Base-by-base conservation (phyloP, 1,140 invertebrate genomes). In the Teleopsis dalmanni region DNA sequence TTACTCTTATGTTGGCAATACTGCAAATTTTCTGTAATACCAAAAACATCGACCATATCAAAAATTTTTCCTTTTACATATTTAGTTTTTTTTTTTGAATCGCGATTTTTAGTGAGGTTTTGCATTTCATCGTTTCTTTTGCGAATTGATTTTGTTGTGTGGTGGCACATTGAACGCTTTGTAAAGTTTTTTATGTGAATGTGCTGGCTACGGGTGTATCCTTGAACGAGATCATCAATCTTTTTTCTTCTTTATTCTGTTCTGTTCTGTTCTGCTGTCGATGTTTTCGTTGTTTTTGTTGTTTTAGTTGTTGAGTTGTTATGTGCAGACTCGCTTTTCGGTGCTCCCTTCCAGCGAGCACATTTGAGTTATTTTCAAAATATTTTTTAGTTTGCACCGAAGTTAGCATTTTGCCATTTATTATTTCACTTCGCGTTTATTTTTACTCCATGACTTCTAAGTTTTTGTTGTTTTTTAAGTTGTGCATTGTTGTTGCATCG, bases 221-320 rank as follows among this genome's bases (percentile, higher is more conserved):
- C 53, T 55, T 57, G 50, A 55, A 49, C 53, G 45, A 48, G 53
- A 57, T 55, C 55, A 57, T 57, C 45, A 57, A 55, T 57, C 55
- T 57, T 50, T 41, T 57, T 52, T 51, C 46, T 46, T 26, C 22
- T 25, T 21, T 25, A 7, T 10, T 27, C 25, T 5, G 11, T 4
- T n/a, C 14, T 29, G 25, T n/a, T 29, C 41, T 6, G 31, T 27
- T 22, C 13, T 31, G 41, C 41, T 27, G 27, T 13, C 19, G 9
- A 16, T 16, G 9, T 29, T 43, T 43, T 43, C 21, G 14, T 19
- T 16, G 6, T 26, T 4, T 26, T 14, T 3, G 9, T 40, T 3
- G 27, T 8, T 29, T 8, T 29, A 29, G 7, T 29, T 29, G 26
- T 43, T 43, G 23, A 7, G n/a, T 27, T 10, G 27, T 43, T 19